Conservation (phyloP, 2,888 invertebrate genomes). For the Brenthis hecate region DNA sequence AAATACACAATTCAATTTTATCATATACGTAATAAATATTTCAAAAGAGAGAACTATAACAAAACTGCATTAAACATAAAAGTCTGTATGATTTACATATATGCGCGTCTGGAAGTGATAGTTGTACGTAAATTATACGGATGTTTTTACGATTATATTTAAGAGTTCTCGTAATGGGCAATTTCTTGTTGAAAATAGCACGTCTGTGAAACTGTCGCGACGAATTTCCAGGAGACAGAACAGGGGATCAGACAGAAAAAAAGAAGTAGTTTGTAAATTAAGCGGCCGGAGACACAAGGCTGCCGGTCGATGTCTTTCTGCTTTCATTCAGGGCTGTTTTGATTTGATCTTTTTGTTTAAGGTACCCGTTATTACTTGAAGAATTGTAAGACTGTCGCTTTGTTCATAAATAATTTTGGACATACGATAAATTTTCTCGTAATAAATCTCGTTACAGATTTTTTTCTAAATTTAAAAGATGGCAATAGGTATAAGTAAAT, state of each 20-base stretch:
- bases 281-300: constrained; percentile 47
- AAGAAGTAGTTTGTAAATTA: constrained; percentile 59
- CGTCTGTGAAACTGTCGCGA: constrained; percentile 55
- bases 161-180: constrained; percentile 45
- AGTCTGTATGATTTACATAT: background rate
- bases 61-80: background rate
- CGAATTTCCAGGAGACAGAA: constrained; percentile 68
- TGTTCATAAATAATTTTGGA: background rate
- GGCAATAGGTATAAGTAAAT: too few species aligned
- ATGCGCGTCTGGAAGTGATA: background rate
- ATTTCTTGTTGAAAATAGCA: constrained; percentile 62
- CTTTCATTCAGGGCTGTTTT: constrained; percentile 56
- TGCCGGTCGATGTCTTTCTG: constrained; percentile 42
- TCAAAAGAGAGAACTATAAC: background rate
- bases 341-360: constrained; percentile 19
- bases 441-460: too few species aligned
- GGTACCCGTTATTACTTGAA: constrained; percentile 8
- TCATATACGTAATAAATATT: constrained; percentile 1
- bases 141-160: constrained; percentile 28
- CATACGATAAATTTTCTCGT: too few species aligned
- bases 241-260: constrained; percentile 67
- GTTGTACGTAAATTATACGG: constrained; percentile 31
- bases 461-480: too few species aligned
- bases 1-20: background rate
- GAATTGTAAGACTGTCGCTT: background rate